Evolutionary conservation across 2,113 vertebrate species (phyloP), one percentile per base, ranked within the genome.

Genomic region (Caloenas nicobarica): DNA sequence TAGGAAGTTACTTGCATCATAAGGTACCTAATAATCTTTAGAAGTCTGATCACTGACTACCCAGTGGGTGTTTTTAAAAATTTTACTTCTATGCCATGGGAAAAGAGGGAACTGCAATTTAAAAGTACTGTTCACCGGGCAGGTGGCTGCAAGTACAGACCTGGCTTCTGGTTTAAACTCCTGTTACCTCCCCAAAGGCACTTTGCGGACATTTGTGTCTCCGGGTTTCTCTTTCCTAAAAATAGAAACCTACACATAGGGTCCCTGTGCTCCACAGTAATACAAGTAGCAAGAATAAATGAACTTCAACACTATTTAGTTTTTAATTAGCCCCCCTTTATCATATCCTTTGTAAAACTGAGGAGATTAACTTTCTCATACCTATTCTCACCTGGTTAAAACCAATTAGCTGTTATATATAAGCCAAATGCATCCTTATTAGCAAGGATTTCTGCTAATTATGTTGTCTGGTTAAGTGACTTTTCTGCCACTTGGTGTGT

Each of bases 331-430:
- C 29, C 25, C 5, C 8, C 13, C 24, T 92, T 69, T 79, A 36
- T 86, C 48, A 81, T 81, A 88, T 91, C 36, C 81, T 85, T 72
- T 92, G 50, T 95, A 85, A 84, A 96, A 92, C 28, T 83, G 64
- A 19, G 71, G 68, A 95, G 76, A 91, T 94, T 94, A 92, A 57
- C 64, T 56, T 93, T 66, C 89, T 84, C 62, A 72, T 38, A 50
- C 54, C 85, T 92, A 91, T 89, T 95, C 88, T 96, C 96, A 91
- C 80, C 81, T 95, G 86, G 73, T 92, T 95, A 91, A 73, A 93
- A 61, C 50, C 83, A 93, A 93, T 96, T 94, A 93, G 58, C 70
- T 85, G 51, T 83, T 84, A 74, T 2, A 74, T n/a, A 85, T 57
- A 78, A 94, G 91, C 34, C 80, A 90, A 90, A 86, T 50, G 57